Percentiles rank a stretch among this genome's conserved stretches.
phyloP scores from a whole-genome alignment of 2,113 vertebrate genomes.

The Eulemur rufifrons region DNA sequence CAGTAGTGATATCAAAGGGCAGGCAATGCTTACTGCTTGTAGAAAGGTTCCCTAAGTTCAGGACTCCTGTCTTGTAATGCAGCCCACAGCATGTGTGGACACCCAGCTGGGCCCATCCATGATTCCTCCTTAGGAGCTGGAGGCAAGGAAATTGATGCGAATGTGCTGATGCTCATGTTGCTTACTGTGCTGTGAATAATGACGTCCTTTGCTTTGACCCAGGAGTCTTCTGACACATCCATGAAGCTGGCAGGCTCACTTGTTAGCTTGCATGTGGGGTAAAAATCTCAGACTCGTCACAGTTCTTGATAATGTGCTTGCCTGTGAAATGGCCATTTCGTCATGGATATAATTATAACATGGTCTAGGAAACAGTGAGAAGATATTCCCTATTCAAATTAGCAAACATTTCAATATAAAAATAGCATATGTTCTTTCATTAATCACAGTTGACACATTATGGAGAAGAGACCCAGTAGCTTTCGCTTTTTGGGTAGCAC shows the following conservation, averaged over 20 bases:
- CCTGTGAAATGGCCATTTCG: background rate
- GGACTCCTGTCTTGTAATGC: background rate
- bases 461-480: background rate
- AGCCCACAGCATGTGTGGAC: background rate
- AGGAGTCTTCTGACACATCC: background rate
- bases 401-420: background rate
- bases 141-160: background rate
- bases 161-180: background rate
- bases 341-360: background rate
- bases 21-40: background rate
- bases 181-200: background rate
- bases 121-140: rapidly evolving
- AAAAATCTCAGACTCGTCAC: background rate
- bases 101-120: no score
- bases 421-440: background rate
- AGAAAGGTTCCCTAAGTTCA: background rate
- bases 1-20: background rate
- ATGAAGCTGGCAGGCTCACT: background rate
- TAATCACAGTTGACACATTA: background rate
- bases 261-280: background rate
- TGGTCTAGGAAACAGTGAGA: background rate
- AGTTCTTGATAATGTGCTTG: background rate
- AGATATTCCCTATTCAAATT: background rate
- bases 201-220: background rate
- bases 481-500: background rate